phyloP scores from a whole-genome alignment of 1,140 invertebrate species.

The Parapsyche elsis region DNA sequence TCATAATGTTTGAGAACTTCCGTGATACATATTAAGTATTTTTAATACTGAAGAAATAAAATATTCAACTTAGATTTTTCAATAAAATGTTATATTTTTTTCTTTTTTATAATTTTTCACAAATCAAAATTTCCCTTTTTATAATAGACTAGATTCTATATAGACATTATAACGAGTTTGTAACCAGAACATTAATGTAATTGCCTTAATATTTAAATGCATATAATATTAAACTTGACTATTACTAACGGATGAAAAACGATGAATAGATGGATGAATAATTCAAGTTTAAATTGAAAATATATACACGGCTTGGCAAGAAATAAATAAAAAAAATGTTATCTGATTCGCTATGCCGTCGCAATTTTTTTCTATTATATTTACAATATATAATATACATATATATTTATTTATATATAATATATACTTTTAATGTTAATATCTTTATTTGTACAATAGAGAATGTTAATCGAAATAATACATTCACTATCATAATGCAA shows the following conservation, averaged over 20 bases:
- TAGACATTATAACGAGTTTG: constrained; percentile 16
- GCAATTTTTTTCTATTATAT: constrained; percentile 32
- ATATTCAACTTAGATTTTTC: no score
- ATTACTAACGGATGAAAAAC: not conserved
- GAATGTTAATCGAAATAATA: constrained; percentile 33
- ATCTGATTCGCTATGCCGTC: constrained; percentile 4
- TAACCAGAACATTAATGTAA: constrained; percentile 38
- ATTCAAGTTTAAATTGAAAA: not conserved
- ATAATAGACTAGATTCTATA: not conserved
- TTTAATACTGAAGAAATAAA: no score
- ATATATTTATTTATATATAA: no score
- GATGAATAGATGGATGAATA: not conserved
- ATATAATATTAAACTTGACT: constrained; percentile 9
- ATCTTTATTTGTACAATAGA: not conserved
- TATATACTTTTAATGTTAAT: no score
- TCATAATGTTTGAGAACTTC: no score
- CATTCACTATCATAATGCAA: constrained; percentile 14
- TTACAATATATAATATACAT: not conserved
- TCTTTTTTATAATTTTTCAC: not conserved
- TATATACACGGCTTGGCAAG: constrained; percentile 9
- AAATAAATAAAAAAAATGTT: constrained; percentile 12
- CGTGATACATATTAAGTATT: no score
- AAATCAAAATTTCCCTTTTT: not conserved
- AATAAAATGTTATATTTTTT: not conserved
- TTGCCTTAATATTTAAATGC: constrained; percentile 35